Evolutionary conservation across 1,140 invertebrate genomes (phyloP).

Genomic region (Myzus persicae): DNA sequence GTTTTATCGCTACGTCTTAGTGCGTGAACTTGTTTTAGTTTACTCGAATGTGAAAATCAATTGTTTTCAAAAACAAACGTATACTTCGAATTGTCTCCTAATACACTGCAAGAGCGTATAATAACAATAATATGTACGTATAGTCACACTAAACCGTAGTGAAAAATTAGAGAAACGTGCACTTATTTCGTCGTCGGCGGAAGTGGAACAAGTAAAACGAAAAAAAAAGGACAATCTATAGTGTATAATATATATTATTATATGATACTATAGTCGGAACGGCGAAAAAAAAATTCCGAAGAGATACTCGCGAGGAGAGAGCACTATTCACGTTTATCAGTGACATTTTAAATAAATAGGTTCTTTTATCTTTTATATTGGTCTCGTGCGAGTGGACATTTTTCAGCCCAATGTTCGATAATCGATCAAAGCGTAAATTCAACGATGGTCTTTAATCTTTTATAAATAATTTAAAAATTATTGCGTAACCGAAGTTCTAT

Average conservation of each 20-base stretch:
- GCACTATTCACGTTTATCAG: slow-evolving; percentile 14
- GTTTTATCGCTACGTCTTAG: background rate
- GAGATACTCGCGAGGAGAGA: background rate
- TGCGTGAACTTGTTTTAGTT: background rate
- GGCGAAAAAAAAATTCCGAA: background rate
- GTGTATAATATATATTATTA: background rate
- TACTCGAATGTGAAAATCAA: background rate
- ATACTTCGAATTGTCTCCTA: background rate
- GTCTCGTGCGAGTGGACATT: slow-evolving; percentile 27
- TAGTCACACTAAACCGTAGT: background rate
- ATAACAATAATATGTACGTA: background rate
- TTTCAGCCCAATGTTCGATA: slow-evolving; percentile 17
- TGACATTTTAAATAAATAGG: slow-evolving; percentile 33
- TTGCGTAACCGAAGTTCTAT: background rate
- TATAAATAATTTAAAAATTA: slow-evolving; percentile 29
- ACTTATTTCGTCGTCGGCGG: background rate
- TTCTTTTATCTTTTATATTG: slow-evolving; percentile 31
- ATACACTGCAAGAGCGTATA: background rate
- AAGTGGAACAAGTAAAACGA: background rate
- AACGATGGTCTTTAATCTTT: background rate
- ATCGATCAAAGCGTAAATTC: slow-evolving; percentile 14
- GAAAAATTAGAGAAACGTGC: slow-evolving; percentile 4
- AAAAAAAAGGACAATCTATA: background rate
- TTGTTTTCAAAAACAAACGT: background rate
- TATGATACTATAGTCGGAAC: background rate